Conservation (phyloP, 2,113 vertebrate genomes). For the Pavo muticus region DNA sequence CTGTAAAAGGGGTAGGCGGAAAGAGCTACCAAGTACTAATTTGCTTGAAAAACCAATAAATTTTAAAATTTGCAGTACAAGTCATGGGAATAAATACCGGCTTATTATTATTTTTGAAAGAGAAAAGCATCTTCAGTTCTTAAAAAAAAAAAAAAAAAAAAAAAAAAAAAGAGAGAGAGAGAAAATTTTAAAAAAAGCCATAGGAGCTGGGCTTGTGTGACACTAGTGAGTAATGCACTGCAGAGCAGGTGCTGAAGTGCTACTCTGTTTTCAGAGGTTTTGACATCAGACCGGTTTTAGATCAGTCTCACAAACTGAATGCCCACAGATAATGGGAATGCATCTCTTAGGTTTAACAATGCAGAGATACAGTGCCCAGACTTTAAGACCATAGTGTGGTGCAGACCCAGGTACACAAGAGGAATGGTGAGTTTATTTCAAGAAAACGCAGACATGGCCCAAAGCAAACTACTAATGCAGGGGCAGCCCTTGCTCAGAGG, state of each 20-base stretch:
- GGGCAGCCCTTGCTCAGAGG: not conserved
- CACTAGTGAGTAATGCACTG: not conserved
- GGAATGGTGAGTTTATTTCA: not conserved
- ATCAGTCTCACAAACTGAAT: not conserved
- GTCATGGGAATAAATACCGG: not conserved
- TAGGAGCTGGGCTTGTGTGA: not conserved
- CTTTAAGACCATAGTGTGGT: accelerated
- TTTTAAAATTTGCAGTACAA: not conserved
- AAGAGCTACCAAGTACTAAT: not conserved
- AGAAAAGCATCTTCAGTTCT: not conserved
- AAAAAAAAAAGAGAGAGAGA: too few relatives aligned
- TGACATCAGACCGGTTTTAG: accelerated
- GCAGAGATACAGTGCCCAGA: accelerated
- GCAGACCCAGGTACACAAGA: accelerated
- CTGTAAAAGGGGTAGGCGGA: accelerated
- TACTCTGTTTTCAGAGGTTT: not conserved
- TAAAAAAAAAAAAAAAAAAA: not conserved
- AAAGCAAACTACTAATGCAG: not conserved
- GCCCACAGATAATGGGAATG: accelerated
- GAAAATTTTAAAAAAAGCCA: not conserved
- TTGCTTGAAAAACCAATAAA: not conserved
- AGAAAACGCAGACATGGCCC: not conserved
- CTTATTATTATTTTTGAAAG: not conserved
- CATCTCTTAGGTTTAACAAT: not conserved
- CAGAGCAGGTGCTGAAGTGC: not conserved